Conservation (phyloP, 2,888 invertebrate genomes). For the Odontocolon sp. region DNA sequence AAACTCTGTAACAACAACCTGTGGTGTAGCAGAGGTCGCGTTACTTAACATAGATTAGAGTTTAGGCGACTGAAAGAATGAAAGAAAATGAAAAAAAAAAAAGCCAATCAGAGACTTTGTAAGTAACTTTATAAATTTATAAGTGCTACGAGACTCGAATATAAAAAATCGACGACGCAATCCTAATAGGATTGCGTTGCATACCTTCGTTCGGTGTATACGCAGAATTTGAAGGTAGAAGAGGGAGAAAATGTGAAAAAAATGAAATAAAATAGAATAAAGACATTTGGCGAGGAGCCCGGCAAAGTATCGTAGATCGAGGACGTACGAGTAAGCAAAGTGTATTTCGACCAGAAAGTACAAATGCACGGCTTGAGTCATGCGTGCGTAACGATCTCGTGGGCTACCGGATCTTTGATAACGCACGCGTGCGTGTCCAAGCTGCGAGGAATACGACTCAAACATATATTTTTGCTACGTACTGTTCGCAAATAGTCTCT, state of each 20-base stretch:
- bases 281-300: conserved; percentile 28
- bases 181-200: conserved; percentile 58
- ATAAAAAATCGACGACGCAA: conserved; percentile 62
- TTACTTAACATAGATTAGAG: conserved; percentile 48
- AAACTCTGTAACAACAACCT: conserved; percentile 26
- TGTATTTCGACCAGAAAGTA: conserved; percentile 37
- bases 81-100: conserved; percentile 22
- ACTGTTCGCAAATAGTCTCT: conserved; percentile 13
- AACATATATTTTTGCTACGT: conserved; percentile 23
- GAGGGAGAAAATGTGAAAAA: conserved; percentile 27
- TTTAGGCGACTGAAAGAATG: conserved; percentile 34
- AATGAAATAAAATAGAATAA: conserved; percentile 26
- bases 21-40: conserved; percentile 48
- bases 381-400: conserved; percentile 59
- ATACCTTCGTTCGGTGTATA: conserved; percentile 45
- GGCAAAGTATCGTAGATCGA: conserved; percentile 6
- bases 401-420: conserved; percentile 55
- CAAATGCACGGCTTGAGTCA: conserved; percentile 26
- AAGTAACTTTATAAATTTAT: too few species aligned
- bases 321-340: conserved; percentile 37
- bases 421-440: conserved; percentile 46
- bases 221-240: conserved; percentile 38
- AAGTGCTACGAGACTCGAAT: conserved; percentile 55
- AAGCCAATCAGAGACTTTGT: too few species aligned
- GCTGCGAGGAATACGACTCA: conserved; percentile 32